Evolutionary conservation across 2,888 invertebrate species (phyloP).

Genomic region (Sturmia bella): DNA sequence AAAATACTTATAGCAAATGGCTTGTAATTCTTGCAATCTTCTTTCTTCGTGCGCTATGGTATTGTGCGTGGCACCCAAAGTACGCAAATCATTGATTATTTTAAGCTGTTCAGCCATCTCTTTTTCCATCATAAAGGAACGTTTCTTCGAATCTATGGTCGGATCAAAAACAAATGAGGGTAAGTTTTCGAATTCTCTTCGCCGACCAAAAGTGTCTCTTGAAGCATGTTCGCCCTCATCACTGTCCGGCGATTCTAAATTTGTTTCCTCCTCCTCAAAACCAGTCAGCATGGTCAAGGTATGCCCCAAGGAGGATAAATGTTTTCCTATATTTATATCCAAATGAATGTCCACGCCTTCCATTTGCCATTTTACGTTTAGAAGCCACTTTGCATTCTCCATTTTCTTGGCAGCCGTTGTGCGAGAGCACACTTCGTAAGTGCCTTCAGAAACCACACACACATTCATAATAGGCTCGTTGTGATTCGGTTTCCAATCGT

Average conservation of each 20-base stretch:
- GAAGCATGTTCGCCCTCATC: slow-evolving; percentile 88
- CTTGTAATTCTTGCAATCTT: slow-evolving; percentile 95
- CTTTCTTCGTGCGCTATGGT: slow-evolving; percentile 96
- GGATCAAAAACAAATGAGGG: slow-evolving; percentile 93
- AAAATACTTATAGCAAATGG: slow-evolving; percentile 96
- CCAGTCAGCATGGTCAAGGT: slow-evolving; percentile 97
- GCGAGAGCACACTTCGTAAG: slow-evolving; percentile 93
- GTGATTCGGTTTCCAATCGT: slow-evolving; percentile 98
- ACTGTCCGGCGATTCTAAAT: slow-evolving; percentile 87
- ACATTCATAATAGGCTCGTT: slow-evolving; percentile 92
- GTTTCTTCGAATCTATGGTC: slow-evolving; percentile 89
- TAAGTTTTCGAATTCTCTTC: slow-evolving; percentile 88
- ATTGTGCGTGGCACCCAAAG: slow-evolving; percentile 92
- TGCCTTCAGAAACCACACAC: slow-evolving; percentile 99
- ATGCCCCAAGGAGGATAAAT: slow-evolving; percentile 95
- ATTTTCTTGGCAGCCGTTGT: slow-evolving; percentile 92
- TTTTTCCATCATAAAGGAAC: slow-evolving; percentile 96
- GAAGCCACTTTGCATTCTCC: slow-evolving; percentile 98
- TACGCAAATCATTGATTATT: slow-evolving; percentile 94
- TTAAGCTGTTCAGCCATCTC: slow-evolving; percentile 99
- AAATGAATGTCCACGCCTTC: slow-evolving; percentile 98
- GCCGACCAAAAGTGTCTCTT: slow-evolving; percentile 83
- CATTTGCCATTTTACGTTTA: slow-evolving; percentile 99
- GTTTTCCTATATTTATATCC: slow-evolving; percentile 97
- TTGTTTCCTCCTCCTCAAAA: slow-evolving; percentile 90